Base-by-base conservation (phyloP, 2,113 vertebrate genomes). In the Gavialis gangeticus region DNA sequence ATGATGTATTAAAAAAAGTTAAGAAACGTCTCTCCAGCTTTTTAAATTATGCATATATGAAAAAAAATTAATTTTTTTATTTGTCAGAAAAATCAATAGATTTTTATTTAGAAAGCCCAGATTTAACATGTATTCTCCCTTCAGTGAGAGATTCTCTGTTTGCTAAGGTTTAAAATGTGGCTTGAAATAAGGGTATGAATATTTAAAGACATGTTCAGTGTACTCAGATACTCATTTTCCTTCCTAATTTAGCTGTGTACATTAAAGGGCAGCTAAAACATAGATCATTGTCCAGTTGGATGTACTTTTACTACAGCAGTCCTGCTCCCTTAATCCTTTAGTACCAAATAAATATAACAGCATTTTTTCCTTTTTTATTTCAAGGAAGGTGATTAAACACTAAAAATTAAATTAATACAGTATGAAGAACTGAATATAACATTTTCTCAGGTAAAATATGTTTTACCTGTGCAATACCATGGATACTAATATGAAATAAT, bases 261-360 rank as follows among this genome's bases (percentile, higher is more conserved):
- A 27, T 60, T 59, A 19, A 59, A 60, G 8, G 25, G 14, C 19
- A n/a, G 78, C 13, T 60, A 69, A 25, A 95, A 78, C 30, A 80
- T 21, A 37, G 10, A 78, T 11, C 24, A 9, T 2, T 0, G 3
- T 3, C 11, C 10, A 4, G 54, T n/a, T 80, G 17, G 62, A 64
- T 82, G 63, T 6, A 0, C 85, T 4, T 77, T 78, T 69, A 7
- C 19, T 66, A 6, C 12, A 21, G 4, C 82, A 69, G 62, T 69
- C n/a, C 15, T 15, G 30, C 67, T 88, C 82, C 69, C 10, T 59
- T 82, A 46, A 34, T 14, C 1, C 55, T 6, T 88, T 27, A 22
- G 10, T 75, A 37, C 5, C 18, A 15, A 89, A 58, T 16, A 76
- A 66, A 21, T 14, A 6, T 56, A 64, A 86, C 63, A 30, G 63